A percentile compares a stretch with the other conserved stretches of the same genome.
Evolutionary conservation across 2,797 vertebrate genomes (phyloP).

Genomic region (Peromyscus nudipes): DNA sequence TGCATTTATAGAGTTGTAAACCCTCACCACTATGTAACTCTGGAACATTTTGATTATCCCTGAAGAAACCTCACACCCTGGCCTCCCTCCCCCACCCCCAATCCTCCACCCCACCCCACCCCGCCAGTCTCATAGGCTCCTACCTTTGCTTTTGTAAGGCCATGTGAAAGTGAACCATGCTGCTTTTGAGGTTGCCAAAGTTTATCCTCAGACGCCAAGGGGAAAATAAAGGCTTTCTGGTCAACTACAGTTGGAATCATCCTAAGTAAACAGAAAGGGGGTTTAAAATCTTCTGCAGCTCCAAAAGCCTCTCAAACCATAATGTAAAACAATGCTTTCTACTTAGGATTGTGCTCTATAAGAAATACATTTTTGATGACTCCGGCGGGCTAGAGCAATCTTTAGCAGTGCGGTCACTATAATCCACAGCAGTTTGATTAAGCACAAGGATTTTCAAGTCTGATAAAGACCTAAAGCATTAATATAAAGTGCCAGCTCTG

Average conservation of each 20-base stretch:
- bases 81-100: too few species aligned
- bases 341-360: slow-evolving; percentile 52
- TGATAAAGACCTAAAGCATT: slow-evolving; percentile 27
- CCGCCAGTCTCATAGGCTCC: slow-evolving; percentile 22
- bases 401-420: slow-evolving; percentile 36
- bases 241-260: slow-evolving; percentile 76
- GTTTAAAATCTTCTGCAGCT: slow-evolving; percentile 51
- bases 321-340: slow-evolving; percentile 49
- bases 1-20: background rate
- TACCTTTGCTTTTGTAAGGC: slow-evolving; percentile 86
- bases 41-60: slow-evolving; percentile 20
- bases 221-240: slow-evolving; percentile 83
- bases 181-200: slow-evolving; percentile 45
- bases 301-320: slow-evolving; percentile 41
- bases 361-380: slow-evolving; percentile 8
- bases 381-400: slow-evolving; percentile 24
- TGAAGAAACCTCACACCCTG: background rate
- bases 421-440: slow-evolving; percentile 55
- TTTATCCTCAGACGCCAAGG: slow-evolving; percentile 72
- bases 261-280: slow-evolving; percentile 82
- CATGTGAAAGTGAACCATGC: background rate
- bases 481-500: slow-evolving; percentile 23
- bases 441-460: slow-evolving; percentile 40
- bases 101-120: too few species aligned
- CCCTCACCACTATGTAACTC: background rate